Conservation (phyloP, 2,113 vertebrate species). For the Lophius piscatorius region DNA sequence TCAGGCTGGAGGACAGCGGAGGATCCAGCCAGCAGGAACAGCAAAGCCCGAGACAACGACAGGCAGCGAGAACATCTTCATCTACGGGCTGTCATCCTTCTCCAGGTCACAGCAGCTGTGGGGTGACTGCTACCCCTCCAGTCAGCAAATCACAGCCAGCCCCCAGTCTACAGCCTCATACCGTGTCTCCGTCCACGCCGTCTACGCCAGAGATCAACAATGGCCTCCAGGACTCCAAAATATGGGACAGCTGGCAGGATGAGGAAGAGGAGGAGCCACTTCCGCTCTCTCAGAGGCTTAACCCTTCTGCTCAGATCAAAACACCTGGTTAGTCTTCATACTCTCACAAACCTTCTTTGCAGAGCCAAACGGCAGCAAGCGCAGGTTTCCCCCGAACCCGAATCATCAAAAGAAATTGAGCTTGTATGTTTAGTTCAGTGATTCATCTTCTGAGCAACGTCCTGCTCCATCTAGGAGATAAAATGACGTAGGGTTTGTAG, state of each 20-base stretch:
- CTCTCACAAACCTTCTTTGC: no score
- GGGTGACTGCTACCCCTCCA: not conserved
- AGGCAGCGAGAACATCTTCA: not conserved
- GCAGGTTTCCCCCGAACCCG: no score
- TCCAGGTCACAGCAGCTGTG: not conserved
- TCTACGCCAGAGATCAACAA: slow-evolving; percentile 26
- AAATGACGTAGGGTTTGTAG: no score
- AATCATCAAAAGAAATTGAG: no score
- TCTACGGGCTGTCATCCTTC: not conserved
- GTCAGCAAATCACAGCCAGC: not conserved
- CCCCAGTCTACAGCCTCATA: slow-evolving; percentile 5
- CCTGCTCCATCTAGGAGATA: no score
- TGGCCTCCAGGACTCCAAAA: slow-evolving; percentile 79
- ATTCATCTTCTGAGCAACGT: no score
- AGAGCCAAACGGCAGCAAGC: no score
- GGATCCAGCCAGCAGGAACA: slow-evolving; percentile 31
- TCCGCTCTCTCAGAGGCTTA: slow-evolving; percentile 76
- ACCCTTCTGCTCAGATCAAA: slow-evolving; percentile 54
- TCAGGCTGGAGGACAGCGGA: slow-evolving; percentile 71
- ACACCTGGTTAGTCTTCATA: slow-evolving; percentile 80
- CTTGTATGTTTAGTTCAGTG: no score
- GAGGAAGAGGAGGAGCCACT: slow-evolving; percentile 69
- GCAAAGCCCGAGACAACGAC: not conserved
- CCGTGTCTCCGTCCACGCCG: slow-evolving; percentile 1
- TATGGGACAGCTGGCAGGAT: slow-evolving; percentile 84